Base-by-base conservation (phyloP, 2,113 vertebrate species). In the Bombycilla garrulus region DNA sequence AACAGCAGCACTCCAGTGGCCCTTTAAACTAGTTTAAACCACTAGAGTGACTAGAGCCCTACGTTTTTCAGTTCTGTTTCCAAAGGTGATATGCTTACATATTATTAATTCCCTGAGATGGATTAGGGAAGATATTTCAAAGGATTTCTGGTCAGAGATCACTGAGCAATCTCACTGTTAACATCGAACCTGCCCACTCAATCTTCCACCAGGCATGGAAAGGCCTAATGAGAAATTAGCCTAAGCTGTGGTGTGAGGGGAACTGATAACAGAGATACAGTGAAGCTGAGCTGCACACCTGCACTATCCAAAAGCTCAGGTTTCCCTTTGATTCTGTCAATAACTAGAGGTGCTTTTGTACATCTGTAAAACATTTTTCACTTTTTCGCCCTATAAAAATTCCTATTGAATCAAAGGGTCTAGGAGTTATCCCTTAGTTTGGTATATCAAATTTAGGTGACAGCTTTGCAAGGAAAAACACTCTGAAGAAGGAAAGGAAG, bases 21-120 rank as follows among this genome's bases (percentile, higher is more conserved):
- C 50, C 69, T 35, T 81, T 89, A 89, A 81, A 81, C 81, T 78
- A 91, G 72, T 91, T 83, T 66, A 84, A 93, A 53, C 28, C 84
- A 45, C 69, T 36, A 5, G 24, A 83, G 69, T 48, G 67, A 51
- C 33, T 54, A 14, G 29, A 54, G 47, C 16, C 35, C 25, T 35
- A 11, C 0, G 2, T 51, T 83, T 62, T 79, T 51, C 76, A 71
- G 35, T 51, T 65, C 69, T 81, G 19, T 53, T 91, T 91, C 81
- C 60, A 84, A 93, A 84, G 78, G n/a, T 66, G 64, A 70, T 36
- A 70, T n/a, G 40, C 33, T 89, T 86, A 56, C 4, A 19, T 28
- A 33, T 4, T 3, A 73, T 87, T 50, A 57, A 78, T 61, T 81
- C 36, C 69, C 42, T 84, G 60, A 61, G 35, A 70, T 35, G 22